Percentiles rank a stretch among this genome's conserved stretches.
Evolutionary conservation across 2,888 invertebrate species (phyloP).

Genomic region (Villa cingulata): DNA sequence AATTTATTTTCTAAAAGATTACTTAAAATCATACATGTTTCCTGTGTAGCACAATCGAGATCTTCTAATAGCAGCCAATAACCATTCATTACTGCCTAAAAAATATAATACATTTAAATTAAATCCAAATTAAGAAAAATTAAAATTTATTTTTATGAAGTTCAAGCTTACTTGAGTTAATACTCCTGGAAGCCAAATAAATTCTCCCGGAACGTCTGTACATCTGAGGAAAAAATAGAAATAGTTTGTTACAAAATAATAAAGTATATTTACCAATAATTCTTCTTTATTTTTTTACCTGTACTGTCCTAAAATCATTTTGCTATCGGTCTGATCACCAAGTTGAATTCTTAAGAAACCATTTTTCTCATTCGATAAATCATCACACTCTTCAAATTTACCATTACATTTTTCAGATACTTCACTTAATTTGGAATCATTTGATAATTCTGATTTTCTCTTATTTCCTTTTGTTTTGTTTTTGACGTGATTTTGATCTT

Average conservation of each 20-base stretch:
- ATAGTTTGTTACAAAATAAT: neutral
- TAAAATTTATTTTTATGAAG: neutral
- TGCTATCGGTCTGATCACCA: conserved; percentile 93
- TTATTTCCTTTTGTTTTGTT: conserved; percentile 9
- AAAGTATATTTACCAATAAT: too few relatives aligned
- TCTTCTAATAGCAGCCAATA: conserved; percentile 93
- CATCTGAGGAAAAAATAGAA: conserved; percentile 46
- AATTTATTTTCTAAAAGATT: conserved; percentile 72
- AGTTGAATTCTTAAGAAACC: conserved; percentile 75
- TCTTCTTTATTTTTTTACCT: conserved; percentile 14
- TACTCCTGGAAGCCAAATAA: conserved; percentile 92
- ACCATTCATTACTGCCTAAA: conserved; percentile 60
- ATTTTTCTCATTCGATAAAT: conserved; percentile 21
- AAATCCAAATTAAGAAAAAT: neutral
- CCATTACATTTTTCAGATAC: conserved; percentile 3
- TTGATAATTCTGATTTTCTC: conserved; percentile 9
- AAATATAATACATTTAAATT: neutral
- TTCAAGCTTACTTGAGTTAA: conserved; percentile 69
- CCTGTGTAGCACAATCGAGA: conserved; percentile 84
- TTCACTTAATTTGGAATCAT: conserved; percentile 18
- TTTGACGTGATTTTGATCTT: neutral
- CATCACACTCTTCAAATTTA: neutral
- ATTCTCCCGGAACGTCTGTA: conserved; percentile 94
- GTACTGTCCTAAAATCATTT: conserved; percentile 71
- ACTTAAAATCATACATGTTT: conserved; percentile 77